Conservation (phyloP, 37 sponge, comb jelly and placozoan species). For the Ephydatia muelleri region DNA sequence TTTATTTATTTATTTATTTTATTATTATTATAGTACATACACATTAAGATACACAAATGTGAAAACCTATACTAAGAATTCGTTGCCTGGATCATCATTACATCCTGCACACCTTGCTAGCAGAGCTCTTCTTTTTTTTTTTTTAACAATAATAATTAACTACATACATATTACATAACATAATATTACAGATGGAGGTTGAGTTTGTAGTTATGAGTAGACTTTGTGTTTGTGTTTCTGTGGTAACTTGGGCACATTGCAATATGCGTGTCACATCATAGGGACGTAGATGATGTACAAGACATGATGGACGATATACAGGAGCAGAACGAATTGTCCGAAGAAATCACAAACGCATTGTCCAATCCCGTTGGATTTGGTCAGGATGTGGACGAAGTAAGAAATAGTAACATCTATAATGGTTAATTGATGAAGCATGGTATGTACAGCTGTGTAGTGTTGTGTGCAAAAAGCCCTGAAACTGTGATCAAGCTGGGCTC, state of each 20-base stretch:
- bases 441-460: neutral
- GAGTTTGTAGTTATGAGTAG: too few species aligned
- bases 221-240: too few species aligned
- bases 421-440: neutral
- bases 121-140: too few species aligned
- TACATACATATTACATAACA: too few species aligned
- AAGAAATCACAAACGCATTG: slow-evolving; percentile 89
- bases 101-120: too few species aligned
- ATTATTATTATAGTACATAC: too few species aligned
- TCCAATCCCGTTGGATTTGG: slow-evolving; percentile 87
- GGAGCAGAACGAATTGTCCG: slow-evolving; percentile 93
- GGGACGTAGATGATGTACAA: slow-evolving; percentile 97
- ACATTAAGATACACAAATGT: too few species aligned
- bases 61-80: too few species aligned
- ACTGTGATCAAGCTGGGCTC: neutral
- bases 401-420: neutral
- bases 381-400: slow-evolving; percentile 89
- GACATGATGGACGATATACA: slow-evolving; percentile 98
- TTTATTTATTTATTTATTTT: too few species aligned
- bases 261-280: neutral
- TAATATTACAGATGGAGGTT: too few species aligned
- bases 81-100: too few species aligned
- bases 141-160: neutral
- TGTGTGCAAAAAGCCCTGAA: neutral
- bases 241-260: too few species aligned